Base-by-base conservation (phyloP, 1,140 invertebrate species). In the Ips typographus region DNA sequence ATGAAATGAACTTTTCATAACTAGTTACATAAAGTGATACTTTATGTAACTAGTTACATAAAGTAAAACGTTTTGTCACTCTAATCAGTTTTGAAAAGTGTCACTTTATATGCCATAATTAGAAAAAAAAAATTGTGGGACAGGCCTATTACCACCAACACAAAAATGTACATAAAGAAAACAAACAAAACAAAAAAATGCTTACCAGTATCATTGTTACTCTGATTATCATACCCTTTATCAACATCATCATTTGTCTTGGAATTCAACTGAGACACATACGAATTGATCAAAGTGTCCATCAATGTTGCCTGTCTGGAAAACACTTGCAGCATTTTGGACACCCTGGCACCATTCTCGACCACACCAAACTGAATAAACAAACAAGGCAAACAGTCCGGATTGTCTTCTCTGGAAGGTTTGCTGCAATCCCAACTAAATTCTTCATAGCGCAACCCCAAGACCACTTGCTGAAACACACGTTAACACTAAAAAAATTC, bases 221-320 rank as follows among this genome's bases (percentile, higher is more conserved):
- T 51, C 55, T 76, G 73, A 64, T 70, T 83, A 55, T 78, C 76
- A 41, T 63, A 68, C 8, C 39, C 41, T 42, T 72, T 71, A 72
- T 84, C 82, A 40, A 74, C 68, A 64, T 79, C 78, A 64, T 78
- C 78, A 39, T 57, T 73, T 4, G 78, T 49, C 81, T 81, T 87
- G 77, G 77, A 82, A 4, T 38, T 65, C 67, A 89, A 83, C 71
- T 92, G 89, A 41, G 90, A 90, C 1, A 93, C 92, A 81, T 95
- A 96, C 59, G 90, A 88, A 49, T 91, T 88, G 65, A 97, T 95
- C 36, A 97, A 82, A 2, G 92, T 92, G 81, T 97, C 94, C 90
- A 97, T 95, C 86, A 96, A 90, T 68, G 90, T 87, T 52, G 94
- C 93, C 85, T 95, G 92, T 82, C 89, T 90, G 0, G 94, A 94